Base-by-base conservation (phyloP, 1,140 invertebrate genomes). In the Agrypnia vestita region DNA sequence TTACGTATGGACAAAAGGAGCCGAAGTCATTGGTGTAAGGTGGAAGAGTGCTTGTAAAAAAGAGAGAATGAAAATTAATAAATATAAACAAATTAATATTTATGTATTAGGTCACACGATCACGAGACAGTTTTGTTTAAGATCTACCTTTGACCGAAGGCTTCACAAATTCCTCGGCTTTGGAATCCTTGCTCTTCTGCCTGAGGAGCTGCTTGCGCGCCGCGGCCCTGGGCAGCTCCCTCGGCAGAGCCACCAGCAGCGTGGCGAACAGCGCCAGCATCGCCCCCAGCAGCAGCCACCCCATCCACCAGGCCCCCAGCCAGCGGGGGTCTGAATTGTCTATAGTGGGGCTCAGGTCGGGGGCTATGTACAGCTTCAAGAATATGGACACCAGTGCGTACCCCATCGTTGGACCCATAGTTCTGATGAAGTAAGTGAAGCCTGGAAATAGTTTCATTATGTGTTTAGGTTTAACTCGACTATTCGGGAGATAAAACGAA, bases 291-390 rank as follows among this genome's bases (percentile, higher is more conserved):
- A 95, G 90, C 43, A 95, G 90, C 94, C 91, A 96, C 21, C 95
- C 95, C 35, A 95, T 82, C 94, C 94, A 95, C 94, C 94, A 95
- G 11, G 94, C 94, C 0, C 94, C 94, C 17, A 95, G 84, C 94
- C 94, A 95, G 79, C 94, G 89, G 0, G 94, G 94, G 88, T 95
- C 94, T 82, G 91, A 89, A 47, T 89, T 92, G 12, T 88, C 90
- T 53, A 95, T 94, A 0, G 91, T 92, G 1, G 94, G 94, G 53
- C 92, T 94, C 64, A 95, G 84, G 10, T 90, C 89, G 0, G 94
- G 93, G 13, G 92, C 92, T 25, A 95, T 93, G 82, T 94, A 95
- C 49, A 94, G 85, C 79, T 93, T 93, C 0, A 95, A 86, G 44
- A 92, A 92, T 76, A 93, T 90, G 7, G 94, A 94, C 1, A 94